Conservation (phyloP, 2,888 invertebrate genomes). For the Lepeophtheirus nordmannii region DNA sequence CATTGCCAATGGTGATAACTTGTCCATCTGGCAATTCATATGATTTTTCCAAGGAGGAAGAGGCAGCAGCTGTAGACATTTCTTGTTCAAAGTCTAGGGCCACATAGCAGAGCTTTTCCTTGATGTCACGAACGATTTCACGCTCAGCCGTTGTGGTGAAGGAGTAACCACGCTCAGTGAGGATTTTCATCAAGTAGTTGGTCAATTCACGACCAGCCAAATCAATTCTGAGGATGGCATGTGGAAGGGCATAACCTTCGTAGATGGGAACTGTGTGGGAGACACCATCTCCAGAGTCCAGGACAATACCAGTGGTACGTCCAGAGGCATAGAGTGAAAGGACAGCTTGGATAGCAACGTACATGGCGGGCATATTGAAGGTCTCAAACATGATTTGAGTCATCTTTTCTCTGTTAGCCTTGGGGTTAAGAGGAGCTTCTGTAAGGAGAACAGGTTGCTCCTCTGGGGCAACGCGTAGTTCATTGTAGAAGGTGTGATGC, state of each 20-base stretch:
- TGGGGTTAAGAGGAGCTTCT: conserved; percentile 83
- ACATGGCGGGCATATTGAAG: conserved; percentile 55
- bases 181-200: conserved; percentile 93
- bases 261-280: conserved; percentile 36
- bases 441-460: conserved; percentile 84
- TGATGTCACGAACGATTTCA: conserved; percentile 87
- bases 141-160: conserved; percentile 73
- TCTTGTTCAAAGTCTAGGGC: conserved; percentile 78
- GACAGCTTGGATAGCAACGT: conserved; percentile 83
- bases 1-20: conserved; percentile 78
- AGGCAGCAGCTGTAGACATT: conserved; percentile 78
- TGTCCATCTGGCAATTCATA: conserved; percentile 82
- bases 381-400: conserved; percentile 39
- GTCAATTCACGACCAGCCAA: conserved; percentile 89
- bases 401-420: conserved; percentile 91
- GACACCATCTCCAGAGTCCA: conserved; percentile 35
- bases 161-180: conserved; percentile 82
- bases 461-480: conserved; percentile 85
- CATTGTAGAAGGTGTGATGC: conserved; percentile 98
- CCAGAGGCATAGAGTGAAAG: conserved; percentile 36
- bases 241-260: conserved; percentile 63
- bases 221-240: conserved; percentile 89
- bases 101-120: conserved; percentile 65
- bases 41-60: conserved; percentile 74
- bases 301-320: conserved; percentile 35